phyloP scores from a whole-genome alignment of 2,888 invertebrate species.

The Drosophila heteroneura region DNA sequence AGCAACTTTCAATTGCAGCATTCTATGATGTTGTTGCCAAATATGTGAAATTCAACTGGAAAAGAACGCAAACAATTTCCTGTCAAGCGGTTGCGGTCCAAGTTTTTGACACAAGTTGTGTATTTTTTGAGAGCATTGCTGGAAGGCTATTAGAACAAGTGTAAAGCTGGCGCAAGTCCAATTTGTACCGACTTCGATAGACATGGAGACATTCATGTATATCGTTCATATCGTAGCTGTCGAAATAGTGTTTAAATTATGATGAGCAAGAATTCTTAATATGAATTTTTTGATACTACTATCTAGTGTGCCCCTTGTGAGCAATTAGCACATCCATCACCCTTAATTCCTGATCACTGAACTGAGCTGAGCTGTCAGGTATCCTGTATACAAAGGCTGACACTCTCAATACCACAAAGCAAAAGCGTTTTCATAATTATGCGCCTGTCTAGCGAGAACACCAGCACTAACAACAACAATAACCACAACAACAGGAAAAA shows the following conservation, averaged over 20 bases:
- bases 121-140: slow-evolving; percentile 5
- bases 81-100: slow-evolving; percentile 63
- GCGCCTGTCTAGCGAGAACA: slow-evolving; percentile 49
- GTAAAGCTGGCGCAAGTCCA: slow-evolving; percentile 7
- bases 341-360: not conserved
- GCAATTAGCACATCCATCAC: not conserved
- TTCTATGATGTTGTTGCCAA: slow-evolving; percentile 45
- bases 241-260: no score
- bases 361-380: slow-evolving; percentile 7
- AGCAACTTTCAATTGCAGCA: slow-evolving; percentile 43
- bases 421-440: slow-evolving; percentile 65
- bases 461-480: not conserved
- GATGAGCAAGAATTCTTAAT: not conserved
- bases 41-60: slow-evolving; percentile 36
- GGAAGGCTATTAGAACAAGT: slow-evolving; percentile 2
- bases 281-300: not conserved
- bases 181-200: slow-evolving; percentile 8
- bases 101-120: slow-evolving; percentile 41
- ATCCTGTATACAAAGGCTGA: slow-evolving; percentile 20
- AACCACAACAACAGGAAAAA: slow-evolving; percentile 25
- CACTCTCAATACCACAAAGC: slow-evolving; percentile 38
- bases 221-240: not conserved
- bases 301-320: no score
- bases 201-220: not conserved
- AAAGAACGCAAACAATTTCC: slow-evolving; percentile 54